Evolutionary conservation across 2,888 invertebrate species (phyloP).

Genomic region (Himalopsyche anomala): DNA sequence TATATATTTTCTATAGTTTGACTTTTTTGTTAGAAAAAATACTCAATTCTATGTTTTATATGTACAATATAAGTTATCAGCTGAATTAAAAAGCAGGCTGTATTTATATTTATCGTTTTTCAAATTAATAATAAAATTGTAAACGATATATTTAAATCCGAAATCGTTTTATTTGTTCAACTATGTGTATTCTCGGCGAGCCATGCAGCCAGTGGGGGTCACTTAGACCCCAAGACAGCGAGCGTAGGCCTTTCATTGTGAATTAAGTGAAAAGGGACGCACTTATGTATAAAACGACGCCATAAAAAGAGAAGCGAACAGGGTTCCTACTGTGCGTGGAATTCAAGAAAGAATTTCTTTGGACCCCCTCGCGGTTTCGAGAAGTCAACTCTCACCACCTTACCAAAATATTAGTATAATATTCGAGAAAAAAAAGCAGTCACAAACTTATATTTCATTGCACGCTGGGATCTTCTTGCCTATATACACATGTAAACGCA

Average conservation of each 20-base stretch:
- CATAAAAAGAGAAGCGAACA: slow-evolving; percentile 41
- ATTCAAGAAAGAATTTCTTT: slow-evolving; percentile 61
- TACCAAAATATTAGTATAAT: slow-evolving; percentile 60
- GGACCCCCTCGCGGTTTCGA: slow-evolving; percentile 60
- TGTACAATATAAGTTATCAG: no score
- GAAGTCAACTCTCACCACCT: slow-evolving; percentile 59
- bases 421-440: slow-evolving; percentile 47
- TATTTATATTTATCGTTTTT: no score
- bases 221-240: slow-evolving; percentile 58
- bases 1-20: no score
- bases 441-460: slow-evolving; percentile 53
- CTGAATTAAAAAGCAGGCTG: no score
- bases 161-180: slow-evolving; percentile 28
- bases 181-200: slow-evolving; percentile 49
- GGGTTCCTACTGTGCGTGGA: slow-evolving; percentile 59
- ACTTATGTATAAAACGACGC: slow-evolving; percentile 44
- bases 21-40: no score
- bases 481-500: slow-evolving; percentile 50
- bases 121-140: neutral
- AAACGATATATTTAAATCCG: slow-evolving; percentile 18
- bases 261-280: slow-evolving; percentile 57
- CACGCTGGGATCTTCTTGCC: slow-evolving; percentile 48
- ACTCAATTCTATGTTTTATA: no score
- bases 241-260: slow-evolving; percentile 60
- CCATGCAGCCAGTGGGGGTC: slow-evolving; percentile 61